Evolutionary conservation across 2,888 invertebrate genomes (phyloP), one percentile per base, ranked within the genome.

Genomic region (Isoperla grammatica): DNA sequence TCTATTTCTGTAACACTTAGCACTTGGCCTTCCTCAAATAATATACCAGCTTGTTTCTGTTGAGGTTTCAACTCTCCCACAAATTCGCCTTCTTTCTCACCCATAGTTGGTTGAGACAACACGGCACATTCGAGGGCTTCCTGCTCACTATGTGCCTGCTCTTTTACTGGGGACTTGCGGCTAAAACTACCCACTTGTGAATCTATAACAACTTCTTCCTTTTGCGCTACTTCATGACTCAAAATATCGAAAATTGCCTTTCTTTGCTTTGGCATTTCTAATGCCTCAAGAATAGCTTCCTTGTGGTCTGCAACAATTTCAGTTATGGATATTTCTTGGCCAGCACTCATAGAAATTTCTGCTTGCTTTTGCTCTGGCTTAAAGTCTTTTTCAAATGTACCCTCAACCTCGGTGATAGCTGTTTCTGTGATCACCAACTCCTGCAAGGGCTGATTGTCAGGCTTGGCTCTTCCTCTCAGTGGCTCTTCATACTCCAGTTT

Each of bases 11-110:
- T 83, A 12, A 87, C 75, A 68, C 79, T 80, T 48, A 88, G 65
- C 65, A 83, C 71, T 75, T 84, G 79, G 68, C 74, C 80, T 77
- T 76, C 80, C 70, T 74, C 79, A 71, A 79, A 81, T 29, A 68
- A 76, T 29, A 80, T 68, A 57, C 77, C 73, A 6, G 77, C 78
- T 20, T 71, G 73, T 68, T 85, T 86, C 60, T 72, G 72, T 62
- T 80, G 83, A 12, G 81, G 82, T 67, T 73, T 74, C 8, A 75
- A 63, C 57, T 75, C 74, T 40, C 68, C 68, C n/a, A 66, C 64
- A 57, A 78, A 73, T 45, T 72, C 69, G 2, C 78, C 73, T 73
- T 84, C 81, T 64, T 77, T 79, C 68, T 84, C 82, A 15, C 76
- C 78, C 19, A 72, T 61, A 63, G 79, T 73, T 13, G 80, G 76